These are phyloP conservation scores for Zygothrica quintamaculata DNA, from an alignment of 2,888 invertebrate genomes.

Conservation along the genomic window DNA sequence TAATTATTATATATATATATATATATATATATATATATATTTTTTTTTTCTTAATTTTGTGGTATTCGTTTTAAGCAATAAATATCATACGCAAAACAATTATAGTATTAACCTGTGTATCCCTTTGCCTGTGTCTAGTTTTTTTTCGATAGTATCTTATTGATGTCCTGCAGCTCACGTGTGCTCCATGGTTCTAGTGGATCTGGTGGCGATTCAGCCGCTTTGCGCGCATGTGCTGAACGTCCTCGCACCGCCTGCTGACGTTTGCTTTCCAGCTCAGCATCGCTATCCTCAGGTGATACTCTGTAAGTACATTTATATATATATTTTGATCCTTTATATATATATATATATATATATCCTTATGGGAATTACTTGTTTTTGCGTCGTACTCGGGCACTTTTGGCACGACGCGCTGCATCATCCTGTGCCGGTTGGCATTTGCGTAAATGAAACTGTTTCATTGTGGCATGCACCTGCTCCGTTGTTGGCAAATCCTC, in stretches of 20 bases:
- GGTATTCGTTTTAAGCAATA: neutral
- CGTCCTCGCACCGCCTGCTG: constrained; percentile 57
- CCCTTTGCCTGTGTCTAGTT: constrained; percentile 35
- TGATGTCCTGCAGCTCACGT: constrained; percentile 89
- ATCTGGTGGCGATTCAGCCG: constrained; percentile 86
- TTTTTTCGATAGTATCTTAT: constrained; percentile 86
- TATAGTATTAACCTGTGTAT: constrained; percentile 1
- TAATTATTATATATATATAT: too few species aligned
- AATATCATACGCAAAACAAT: constrained; percentile 3
- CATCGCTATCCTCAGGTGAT: constrained; percentile 77
- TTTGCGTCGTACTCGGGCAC: constrained; percentile 78
- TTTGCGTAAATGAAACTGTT: constrained; percentile 83
- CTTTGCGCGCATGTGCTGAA: constrained; percentile 71
- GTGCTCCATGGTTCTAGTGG: constrained; percentile 91
- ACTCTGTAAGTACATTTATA: constrained; percentile 63
- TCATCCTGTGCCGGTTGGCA: constrained; percentile 81
- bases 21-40: neutral
- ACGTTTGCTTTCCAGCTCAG: constrained; percentile 59
- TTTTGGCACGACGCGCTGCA: constrained; percentile 79
- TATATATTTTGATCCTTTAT: neutral
- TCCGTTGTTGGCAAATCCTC: constrained; percentile 82
- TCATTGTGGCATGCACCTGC: constrained; percentile 84
- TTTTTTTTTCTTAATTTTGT: neutral
- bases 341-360: neutral
- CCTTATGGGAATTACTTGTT: constrained; percentile 70